Evolutionary conservation across 2,113 vertebrate species (phyloP).

Genomic region (Benitochromis conjunctus): DNA sequence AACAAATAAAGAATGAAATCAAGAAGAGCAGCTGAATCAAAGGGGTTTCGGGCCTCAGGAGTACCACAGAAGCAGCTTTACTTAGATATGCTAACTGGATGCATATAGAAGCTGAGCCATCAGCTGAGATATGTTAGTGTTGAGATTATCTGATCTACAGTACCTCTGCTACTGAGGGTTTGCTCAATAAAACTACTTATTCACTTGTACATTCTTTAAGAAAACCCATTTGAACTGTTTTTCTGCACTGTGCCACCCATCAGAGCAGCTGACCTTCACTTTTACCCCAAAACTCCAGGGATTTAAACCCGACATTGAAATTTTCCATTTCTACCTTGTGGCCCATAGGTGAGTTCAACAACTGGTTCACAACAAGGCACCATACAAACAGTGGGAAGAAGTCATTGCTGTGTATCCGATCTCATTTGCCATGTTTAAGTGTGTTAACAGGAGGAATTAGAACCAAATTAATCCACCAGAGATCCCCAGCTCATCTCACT

Average conservation of each 20-base stretch:
- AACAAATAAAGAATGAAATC: not conserved
- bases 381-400: not conserved
- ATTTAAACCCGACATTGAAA: not conserved
- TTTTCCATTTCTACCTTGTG: not conserved
- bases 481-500: slow-evolving; percentile 55
- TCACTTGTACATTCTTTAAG: not conserved
- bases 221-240: not conserved
- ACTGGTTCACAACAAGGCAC: not conserved
- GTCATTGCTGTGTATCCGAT: not conserved
- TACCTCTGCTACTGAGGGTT: not conserved
- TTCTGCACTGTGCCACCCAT: not conserved
- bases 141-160: not conserved
- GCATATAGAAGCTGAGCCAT: not conserved
- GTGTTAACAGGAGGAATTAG: slow-evolving; percentile 69
- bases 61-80: not conserved
- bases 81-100: not conserved
- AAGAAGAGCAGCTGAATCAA: not conserved
- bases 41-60: not conserved
- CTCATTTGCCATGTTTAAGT: slow-evolving; percentile 59
- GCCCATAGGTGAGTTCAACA: not conserved
- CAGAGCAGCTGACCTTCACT: not conserved
- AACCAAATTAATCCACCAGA: slow-evolving; percentile 61
- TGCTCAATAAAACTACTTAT: not conserved
- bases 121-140: not conserved
- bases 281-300: not conserved